These are phyloP conservation scores for Axea sp. DNA, from an alignment of 2,888 invertebrate genomes.

Conservation along the genomic window DNA sequence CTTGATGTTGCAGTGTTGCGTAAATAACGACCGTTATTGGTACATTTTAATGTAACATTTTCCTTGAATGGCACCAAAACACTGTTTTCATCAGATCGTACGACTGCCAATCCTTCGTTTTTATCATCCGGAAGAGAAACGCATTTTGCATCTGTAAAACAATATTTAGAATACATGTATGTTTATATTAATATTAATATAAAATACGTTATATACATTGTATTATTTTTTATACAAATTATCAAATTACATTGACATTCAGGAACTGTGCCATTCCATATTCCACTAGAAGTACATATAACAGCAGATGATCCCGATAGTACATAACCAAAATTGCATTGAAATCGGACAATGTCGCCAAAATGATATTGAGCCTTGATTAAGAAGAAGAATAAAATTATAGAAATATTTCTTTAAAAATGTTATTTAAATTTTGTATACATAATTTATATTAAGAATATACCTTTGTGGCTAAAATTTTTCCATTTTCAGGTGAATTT, in stretches of 20 bases:
- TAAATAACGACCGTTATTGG: constrained; percentile 87
- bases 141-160: constrained; percentile 90
- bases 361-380: constrained; percentile 91
- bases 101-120: constrained; percentile 89
- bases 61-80: constrained; percentile 93
- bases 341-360: constrained; percentile 93
- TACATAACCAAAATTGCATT: constrained; percentile 96
- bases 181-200: too few relatives aligned
- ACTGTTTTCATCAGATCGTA: constrained; percentile 89
- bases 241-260: constrained; percentile 93
- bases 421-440: background rate
- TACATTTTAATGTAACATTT: constrained; percentile 92
- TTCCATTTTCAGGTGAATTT: constrained; percentile 90
- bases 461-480: constrained; percentile 88
- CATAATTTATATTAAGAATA: too few relatives aligned
- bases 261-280: constrained; percentile 96
- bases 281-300: constrained; percentile 92
- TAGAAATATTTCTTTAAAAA: too few relatives aligned
- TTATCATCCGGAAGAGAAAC: constrained; percentile 94
- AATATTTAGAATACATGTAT: too few relatives aligned
- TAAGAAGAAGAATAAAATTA: constrained; percentile 40
- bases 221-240: too few relatives aligned
- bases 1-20: constrained; percentile 90
- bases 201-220: too few relatives aligned
- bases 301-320: constrained; percentile 93